A percentile compares a stretch with the other conserved stretches of the same genome.
Evolutionary conservation across 2,797 vertebrate genomes (phyloP).

Genomic region (Leptatherina wallacei): DNA sequence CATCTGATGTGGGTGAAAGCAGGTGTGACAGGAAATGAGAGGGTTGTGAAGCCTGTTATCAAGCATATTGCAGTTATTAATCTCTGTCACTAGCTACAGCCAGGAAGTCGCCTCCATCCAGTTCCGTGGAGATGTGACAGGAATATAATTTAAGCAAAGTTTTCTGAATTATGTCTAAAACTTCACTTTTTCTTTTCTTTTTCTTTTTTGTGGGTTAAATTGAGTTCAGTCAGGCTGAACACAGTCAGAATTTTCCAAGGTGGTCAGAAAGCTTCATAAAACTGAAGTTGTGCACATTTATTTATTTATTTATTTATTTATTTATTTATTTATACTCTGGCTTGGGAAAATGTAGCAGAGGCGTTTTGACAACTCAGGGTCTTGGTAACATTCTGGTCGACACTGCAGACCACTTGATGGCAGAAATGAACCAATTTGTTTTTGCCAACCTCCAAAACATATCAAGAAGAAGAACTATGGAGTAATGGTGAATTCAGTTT

Average conservation of each 20-base stretch:
- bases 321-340: no score
- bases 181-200: neutral
- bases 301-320: no score
- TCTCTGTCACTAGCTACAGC: slow-evolving; percentile 11
- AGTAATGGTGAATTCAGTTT: no score
- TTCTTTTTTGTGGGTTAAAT: no score
- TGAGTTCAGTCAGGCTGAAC: neutral
- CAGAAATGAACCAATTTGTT: no score
- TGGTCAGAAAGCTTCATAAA: neutral
- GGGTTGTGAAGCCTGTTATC: slow-evolving; percentile 3
- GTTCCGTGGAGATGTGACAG: neutral
- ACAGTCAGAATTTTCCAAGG: neutral
- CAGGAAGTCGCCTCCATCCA: neutral
- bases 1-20: slow-evolving; percentile 6
- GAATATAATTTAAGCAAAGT: slow-evolving; percentile 5
- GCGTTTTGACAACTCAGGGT: no score
- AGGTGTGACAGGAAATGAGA: slow-evolving; percentile 21
- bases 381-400: no score
- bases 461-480: no score
- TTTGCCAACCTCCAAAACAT: no score
- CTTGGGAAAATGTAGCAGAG: no score
- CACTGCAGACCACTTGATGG: no score
- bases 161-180: slow-evolving; percentile 6
- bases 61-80: slow-evolving; percentile 18
- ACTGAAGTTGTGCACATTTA: no score